Evolutionary conservation across 2,797 vertebrate genomes (phyloP).

Genomic region (Pantherophis vulpinus): DNA sequence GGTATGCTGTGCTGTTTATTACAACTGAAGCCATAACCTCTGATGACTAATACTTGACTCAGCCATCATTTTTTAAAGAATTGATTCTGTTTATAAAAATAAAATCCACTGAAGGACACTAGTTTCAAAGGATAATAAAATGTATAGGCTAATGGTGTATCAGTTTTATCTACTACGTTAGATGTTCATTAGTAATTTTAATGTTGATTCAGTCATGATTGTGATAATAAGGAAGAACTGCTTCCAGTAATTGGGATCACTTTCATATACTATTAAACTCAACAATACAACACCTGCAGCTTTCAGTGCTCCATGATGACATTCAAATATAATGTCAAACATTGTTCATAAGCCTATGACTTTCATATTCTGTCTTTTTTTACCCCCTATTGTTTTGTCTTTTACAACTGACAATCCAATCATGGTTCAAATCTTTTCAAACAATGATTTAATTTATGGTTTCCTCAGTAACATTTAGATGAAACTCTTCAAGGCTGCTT

Average conservation of each 20-base stretch:
- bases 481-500: neutral
- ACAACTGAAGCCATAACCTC: neutral
- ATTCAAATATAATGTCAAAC: neutral
- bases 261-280: neutral
- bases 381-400: too few species aligned
- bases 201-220: neutral
- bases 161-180: conserved; percentile 4
- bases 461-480: neutral
- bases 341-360: neutral
- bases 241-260: neutral
- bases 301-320: neutral
- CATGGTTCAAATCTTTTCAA: neutral
- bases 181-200: neutral
- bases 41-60: conserved; percentile 47
- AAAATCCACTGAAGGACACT: neutral
- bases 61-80: neutral
- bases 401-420: neutral
- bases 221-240: neutral
- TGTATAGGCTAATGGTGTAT: neutral
- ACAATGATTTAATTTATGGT: neutral
- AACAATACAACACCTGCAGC: neutral
- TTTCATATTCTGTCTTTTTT: neutral
- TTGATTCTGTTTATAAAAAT: neutral
- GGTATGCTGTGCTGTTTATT: neutral
- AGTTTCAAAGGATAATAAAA: neutral